These are phyloP conservation scores for Diarsia mendica DNA, from an alignment of 2,888 invertebrate species.

Conservation along the genomic window DNA sequence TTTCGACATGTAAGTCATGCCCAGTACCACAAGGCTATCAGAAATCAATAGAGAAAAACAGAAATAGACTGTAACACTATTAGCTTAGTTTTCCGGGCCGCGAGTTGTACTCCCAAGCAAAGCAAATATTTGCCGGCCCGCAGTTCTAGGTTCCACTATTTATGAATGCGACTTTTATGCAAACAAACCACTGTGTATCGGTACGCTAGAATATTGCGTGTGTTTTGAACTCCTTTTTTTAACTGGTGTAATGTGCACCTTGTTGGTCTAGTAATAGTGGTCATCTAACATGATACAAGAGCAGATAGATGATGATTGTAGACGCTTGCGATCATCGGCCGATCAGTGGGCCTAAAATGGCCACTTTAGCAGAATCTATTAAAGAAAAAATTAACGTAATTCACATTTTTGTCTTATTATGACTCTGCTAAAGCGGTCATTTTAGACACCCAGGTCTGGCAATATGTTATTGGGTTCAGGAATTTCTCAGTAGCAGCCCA, in stretches of 20 bases:
- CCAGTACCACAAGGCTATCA: background rate
- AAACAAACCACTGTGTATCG: background rate
- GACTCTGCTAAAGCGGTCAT: no score
- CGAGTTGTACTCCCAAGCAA: background rate
- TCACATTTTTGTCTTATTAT: no score
- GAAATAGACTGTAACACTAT: background rate
- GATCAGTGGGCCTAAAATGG: no score
- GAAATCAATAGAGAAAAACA: background rate
- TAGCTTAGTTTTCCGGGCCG: background rate
- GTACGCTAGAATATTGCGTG: background rate
- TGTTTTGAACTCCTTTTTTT: background rate
- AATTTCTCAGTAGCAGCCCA: background rate
- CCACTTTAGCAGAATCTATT: no score
- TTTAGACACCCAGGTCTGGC: background rate
- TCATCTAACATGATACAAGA: background rate
- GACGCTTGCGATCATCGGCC: background rate
- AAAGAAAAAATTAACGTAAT: no score
- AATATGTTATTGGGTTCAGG: background rate
- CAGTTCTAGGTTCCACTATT: background rate
- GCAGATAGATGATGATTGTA: background rate
- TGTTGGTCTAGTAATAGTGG: background rate
- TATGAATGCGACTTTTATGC: slow-evolving; percentile 12
- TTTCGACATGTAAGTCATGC: background rate
- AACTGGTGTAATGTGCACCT: background rate
- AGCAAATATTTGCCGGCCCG: slow-evolving; percentile 22